These are phyloP conservation scores for Ptyas mucosa DNA, from an alignment of 2,113 vertebrate species.

Conservation along the genomic window DNA sequence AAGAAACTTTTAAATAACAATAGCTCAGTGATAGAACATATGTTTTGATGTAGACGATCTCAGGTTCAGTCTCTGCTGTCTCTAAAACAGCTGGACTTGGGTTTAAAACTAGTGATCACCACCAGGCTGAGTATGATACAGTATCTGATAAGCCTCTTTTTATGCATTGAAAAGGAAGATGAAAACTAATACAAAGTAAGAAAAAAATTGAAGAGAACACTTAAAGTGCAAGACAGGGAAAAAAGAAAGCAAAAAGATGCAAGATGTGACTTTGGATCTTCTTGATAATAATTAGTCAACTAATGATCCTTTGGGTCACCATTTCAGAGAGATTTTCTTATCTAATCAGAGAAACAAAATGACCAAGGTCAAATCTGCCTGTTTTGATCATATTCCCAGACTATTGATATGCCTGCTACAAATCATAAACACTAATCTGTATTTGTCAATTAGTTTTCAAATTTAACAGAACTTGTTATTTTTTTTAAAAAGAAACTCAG, in stretches of 20 bases:
- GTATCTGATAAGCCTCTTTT: background rate
- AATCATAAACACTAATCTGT: background rate
- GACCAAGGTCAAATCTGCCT: background rate
- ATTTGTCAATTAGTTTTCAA: background rate
- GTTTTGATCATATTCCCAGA: background rate
- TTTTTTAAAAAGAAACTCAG: background rate
- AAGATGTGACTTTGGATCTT: background rate
- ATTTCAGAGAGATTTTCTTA: background rate
- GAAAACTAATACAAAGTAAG: background rate
- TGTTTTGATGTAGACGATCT: background rate
- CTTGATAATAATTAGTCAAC: background rate
- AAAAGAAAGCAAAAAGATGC: background rate
- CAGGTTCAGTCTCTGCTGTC: background rate
- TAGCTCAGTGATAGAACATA: background rate
- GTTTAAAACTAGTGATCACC: background rate
- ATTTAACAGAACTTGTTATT: background rate
- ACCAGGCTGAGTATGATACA: background rate
- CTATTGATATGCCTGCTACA: background rate
- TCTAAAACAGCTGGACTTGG: background rate
- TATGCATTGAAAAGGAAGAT: background rate
- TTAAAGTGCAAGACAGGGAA: background rate
- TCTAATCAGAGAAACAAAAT: background rate
- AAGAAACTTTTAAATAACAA: background rate
- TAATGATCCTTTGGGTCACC: background rate
- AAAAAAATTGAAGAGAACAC: background rate